Evolutionary conservation across 1,140 invertebrate species (phyloP).

Genomic region (Hycleus cichorii): DNA sequence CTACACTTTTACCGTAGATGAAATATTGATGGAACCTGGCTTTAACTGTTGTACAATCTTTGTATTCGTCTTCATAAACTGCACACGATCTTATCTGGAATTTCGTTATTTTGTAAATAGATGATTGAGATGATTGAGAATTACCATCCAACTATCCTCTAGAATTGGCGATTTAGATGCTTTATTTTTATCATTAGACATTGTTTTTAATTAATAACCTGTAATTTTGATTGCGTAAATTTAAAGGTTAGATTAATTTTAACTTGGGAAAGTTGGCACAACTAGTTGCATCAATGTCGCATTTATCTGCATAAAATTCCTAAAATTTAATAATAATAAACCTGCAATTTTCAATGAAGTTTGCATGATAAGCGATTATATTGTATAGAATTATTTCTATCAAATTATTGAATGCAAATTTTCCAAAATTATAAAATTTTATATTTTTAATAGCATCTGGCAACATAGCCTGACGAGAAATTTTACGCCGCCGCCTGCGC

Average conservation of each 20-base stretch:
- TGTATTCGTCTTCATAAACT: conserved; percentile 69
- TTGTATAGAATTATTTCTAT: too few relatives aligned
- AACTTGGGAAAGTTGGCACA: neutral
- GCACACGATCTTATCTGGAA: conserved; percentile 63
- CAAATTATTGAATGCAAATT: too few relatives aligned
- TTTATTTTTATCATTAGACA: conserved; percentile 15
- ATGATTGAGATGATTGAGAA: conserved; percentile 1
- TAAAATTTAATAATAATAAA: too few relatives aligned
- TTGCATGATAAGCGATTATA: too few relatives aligned
- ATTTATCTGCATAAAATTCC: too few relatives aligned
- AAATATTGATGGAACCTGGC: conserved; percentile 82
- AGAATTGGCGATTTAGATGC: conserved; percentile 5
- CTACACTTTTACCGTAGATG: conserved; percentile 58
- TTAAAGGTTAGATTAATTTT: neutral
- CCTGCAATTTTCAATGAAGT: too few relatives aligned
- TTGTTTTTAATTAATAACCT: conserved; percentile 8
- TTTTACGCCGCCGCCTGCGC: too few relatives aligned
- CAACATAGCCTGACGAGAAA: too few relatives aligned
- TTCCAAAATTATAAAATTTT: too few relatives aligned
- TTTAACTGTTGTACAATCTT: conserved; percentile 64
- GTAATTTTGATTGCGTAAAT: neutral
- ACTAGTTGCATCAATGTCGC: too few relatives aligned
- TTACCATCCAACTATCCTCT: conserved; percentile 36
- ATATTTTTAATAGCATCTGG: too few relatives aligned
- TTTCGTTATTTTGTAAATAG: neutral